phyloP scores from a whole-genome alignment of 1,140 invertebrate species.

The Grapholita molesta region DNA sequence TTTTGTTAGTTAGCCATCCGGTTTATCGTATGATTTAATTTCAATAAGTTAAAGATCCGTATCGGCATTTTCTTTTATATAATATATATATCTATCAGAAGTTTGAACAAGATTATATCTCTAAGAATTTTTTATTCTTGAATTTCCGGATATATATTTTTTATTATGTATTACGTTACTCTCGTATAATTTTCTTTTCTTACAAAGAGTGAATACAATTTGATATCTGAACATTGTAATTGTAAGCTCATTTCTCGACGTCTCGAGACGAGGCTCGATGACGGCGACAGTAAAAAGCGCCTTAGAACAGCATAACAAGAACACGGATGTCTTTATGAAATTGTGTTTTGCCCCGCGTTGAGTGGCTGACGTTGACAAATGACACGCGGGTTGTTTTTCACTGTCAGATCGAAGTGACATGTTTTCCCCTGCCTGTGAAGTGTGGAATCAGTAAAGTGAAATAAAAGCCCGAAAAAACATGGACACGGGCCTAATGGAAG shows the following conservation, averaged over 20 bases:
- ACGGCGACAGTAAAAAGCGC: slow-evolving; percentile 40
- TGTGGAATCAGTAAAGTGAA: slow-evolving; percentile 53
- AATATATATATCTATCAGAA: too few species aligned
- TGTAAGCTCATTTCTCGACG: slow-evolving; percentile 18
- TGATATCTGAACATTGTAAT: slow-evolving; percentile 17
- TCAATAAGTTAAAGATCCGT: too few species aligned
- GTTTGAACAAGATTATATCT: too few species aligned
- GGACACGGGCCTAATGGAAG: slow-evolving; percentile 23
- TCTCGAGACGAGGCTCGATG: slow-evolving; percentile 45
- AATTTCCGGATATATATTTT: too few species aligned
- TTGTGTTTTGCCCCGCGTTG: slow-evolving; percentile 64
- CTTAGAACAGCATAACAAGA: slow-evolving; percentile 46
- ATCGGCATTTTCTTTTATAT: too few species aligned
- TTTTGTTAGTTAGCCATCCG: too few species aligned
- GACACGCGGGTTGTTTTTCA: slow-evolving; percentile 64
- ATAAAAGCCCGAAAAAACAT: slow-evolving; percentile 40
- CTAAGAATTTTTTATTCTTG: too few species aligned
- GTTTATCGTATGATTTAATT: too few species aligned
- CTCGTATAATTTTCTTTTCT: background rate
- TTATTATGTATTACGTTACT: too few species aligned
- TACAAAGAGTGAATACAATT: background rate
- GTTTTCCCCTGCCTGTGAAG: slow-evolving; percentile 54
- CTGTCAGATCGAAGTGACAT: slow-evolving; percentile 68
- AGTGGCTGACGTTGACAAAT: slow-evolving; percentile 70
- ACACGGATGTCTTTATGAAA: slow-evolving; percentile 70